These are phyloP conservation scores for Aphelocoma californica DNA, from an alignment of 2,797 vertebrate genomes.

Conservation along the genomic window DNA sequence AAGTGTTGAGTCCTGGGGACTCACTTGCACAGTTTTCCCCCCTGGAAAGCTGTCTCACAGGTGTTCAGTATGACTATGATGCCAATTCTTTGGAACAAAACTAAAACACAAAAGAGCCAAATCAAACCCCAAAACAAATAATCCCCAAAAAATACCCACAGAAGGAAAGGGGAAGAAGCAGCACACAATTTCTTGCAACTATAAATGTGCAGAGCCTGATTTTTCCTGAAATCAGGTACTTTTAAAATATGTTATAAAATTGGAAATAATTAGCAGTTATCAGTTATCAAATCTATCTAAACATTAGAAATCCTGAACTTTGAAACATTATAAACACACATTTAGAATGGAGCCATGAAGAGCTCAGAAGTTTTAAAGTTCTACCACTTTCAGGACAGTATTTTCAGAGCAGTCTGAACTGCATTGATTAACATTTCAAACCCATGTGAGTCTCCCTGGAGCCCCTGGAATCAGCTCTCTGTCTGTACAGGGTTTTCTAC, in stretches of 20 bases:
- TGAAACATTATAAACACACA: background rate
- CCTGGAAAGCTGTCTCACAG: background rate
- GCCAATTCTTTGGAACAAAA: background rate
- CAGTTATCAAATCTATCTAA: background rate
- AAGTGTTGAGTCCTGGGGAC: background rate
- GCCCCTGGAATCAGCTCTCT: conserved; percentile 38
- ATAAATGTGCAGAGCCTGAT: background rate
- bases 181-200: background rate
- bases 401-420: background rate
- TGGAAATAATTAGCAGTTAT: background rate
- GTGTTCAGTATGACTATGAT: background rate
- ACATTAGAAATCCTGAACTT: background rate
- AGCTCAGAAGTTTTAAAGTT: background rate
- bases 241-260: background rate
- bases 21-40: background rate
- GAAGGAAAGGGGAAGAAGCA: background rate
- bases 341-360: background rate
- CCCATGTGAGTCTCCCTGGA: conserved; percentile 42
- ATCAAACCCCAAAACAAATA: background rate
- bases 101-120: background rate
- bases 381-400: background rate
- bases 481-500: conserved; percentile 41
- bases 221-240: background rate
- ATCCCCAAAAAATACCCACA: accelerated
- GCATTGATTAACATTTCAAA: conserved; percentile 66